Percentiles rank a stretch among this genome's conserved stretches.
Conservation (phyloP, 2,888 invertebrate species). For the Lithophane ornitopus region DNA sequence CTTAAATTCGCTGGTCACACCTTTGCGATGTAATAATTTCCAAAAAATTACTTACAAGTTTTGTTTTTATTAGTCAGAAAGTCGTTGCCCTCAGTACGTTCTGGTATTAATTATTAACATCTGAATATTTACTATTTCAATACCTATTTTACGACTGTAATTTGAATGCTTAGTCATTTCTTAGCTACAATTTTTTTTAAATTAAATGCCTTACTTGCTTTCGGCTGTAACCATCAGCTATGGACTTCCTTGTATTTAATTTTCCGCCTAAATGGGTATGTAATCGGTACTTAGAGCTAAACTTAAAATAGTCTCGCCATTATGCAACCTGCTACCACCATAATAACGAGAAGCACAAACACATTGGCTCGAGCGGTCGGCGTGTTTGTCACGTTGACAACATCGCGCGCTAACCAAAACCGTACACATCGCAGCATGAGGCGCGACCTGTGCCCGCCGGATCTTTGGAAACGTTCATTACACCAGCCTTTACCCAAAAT, state of each 20-base stretch:
- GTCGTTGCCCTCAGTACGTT: constrained; percentile 76
- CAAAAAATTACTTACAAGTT: constrained; percentile 65
- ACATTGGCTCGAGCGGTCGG: constrained; percentile 73
- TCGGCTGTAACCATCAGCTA: constrained; percentile 8
- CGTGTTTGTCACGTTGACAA: constrained; percentile 84
- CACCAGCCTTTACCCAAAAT: constrained; percentile 75
- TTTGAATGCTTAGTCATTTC: constrained; percentile 72
- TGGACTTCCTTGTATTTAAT: constrained; percentile 14
- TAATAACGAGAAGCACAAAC: constrained; percentile 78
- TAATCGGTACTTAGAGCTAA: constrained; percentile 31
- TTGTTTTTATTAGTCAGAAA: constrained; percentile 72
- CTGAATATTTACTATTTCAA: constrained; percentile 76
- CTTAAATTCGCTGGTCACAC: not conserved
- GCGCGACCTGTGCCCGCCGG: constrained; percentile 71
- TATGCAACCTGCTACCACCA: constrained; percentile 68
- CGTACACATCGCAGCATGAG: constrained; percentile 75
- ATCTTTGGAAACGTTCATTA: constrained; percentile 75
- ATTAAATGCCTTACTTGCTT: not conserved
- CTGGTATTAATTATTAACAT: constrained; percentile 70
- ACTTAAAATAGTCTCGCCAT: constrained; percentile 60
- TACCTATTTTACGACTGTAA: constrained; percentile 70
- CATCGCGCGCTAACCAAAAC: constrained; percentile 78
- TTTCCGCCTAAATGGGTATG: constrained; percentile 30
- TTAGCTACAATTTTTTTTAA: constrained; percentile 49
- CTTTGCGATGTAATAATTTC: constrained; percentile 20